These are phyloP conservation scores for Eretmochelys imbricata DNA, from an alignment of 2,113 vertebrate species.

Conservation along the genomic window DNA sequence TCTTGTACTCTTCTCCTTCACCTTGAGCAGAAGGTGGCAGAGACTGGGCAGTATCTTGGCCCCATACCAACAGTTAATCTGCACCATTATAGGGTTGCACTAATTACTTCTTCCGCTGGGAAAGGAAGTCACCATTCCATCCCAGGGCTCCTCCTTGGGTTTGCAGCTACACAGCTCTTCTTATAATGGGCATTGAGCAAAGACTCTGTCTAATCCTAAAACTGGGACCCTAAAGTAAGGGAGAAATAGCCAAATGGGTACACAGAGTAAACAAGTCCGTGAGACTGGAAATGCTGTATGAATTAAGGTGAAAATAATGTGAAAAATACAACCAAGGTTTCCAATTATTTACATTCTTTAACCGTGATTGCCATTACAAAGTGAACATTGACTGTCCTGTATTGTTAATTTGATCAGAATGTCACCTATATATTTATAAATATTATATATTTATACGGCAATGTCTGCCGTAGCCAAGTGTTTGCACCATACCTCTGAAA, in stretches of 20 bases:
- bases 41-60: not conserved
- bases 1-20: not conserved
- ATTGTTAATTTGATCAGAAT: not conserved
- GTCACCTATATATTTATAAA: not conserved
- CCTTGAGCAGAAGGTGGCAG: not conserved
- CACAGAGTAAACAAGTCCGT: not conserved
- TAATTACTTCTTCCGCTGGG: not conserved
- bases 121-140: not conserved
- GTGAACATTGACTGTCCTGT: not conserved
- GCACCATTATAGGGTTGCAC: not conserved
- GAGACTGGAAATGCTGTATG: not conserved
- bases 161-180: not conserved
- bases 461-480: not conserved
- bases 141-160: not conserved
- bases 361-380: not conserved
- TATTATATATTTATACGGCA: no score
- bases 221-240: not conserved
- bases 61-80: not conserved
- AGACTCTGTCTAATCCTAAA: not conserved
- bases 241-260: constrained; percentile 1
- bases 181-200: not conserved
- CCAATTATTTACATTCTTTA: not conserved
- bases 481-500: not conserved
- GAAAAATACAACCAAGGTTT: not conserved
- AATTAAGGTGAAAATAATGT: not conserved